Conservation (phyloP, 2,113 vertebrate genomes). For the Poecilia latipinna region DNA sequence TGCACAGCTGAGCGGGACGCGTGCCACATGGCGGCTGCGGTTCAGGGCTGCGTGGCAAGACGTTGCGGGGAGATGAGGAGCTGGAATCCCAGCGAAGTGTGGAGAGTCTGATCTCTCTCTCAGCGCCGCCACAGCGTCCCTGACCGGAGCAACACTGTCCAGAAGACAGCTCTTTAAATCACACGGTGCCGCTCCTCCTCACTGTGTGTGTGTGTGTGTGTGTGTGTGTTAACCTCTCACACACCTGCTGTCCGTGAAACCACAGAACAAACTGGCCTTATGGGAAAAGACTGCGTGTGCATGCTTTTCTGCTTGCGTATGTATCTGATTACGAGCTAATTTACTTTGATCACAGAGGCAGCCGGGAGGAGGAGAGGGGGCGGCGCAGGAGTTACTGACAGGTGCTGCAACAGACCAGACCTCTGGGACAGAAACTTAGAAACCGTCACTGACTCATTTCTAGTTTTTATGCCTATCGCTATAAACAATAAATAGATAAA, state of each 20-base stretch:
- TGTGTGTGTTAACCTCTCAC: slow-evolving; percentile 1
- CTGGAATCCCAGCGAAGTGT: slow-evolving; percentile 5
- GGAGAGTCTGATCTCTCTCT: slow-evolving; percentile 33
- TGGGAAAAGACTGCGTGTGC: slow-evolving; percentile 28
- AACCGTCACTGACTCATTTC: background rate
- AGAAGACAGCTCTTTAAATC: slow-evolving; percentile 48
- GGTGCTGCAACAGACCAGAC: slow-evolving; percentile 36
- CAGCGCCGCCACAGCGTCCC: slow-evolving; percentile 30
- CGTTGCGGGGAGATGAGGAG: background rate
- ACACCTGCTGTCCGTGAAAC: slow-evolving; percentile 9
- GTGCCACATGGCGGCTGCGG: slow-evolving; percentile 36
- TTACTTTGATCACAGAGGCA: slow-evolving; percentile 49
- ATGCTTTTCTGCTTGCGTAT: slow-evolving; percentile 41
- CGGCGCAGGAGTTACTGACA: slow-evolving; percentile 57
- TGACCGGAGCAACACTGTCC: slow-evolving; percentile 46
- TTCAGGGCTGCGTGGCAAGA: slow-evolving; percentile 11
- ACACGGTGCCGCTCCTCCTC: background rate
- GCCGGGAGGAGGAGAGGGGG: slow-evolving; percentile 34
- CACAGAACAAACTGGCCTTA: slow-evolving; percentile 25
- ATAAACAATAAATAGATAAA: too few relatives aligned
- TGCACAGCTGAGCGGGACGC: slow-evolving; percentile 18
- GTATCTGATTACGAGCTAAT: slow-evolving; percentile 57
- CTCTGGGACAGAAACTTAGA: background rate
- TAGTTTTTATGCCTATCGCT: background rate
- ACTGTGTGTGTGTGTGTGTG: too few relatives aligned